Percentiles rank a stretch among this genome's conserved stretches.
phyloP scores from a whole-genome alignment of 1,140 invertebrate species.

The Rhysida immarginata region DNA sequence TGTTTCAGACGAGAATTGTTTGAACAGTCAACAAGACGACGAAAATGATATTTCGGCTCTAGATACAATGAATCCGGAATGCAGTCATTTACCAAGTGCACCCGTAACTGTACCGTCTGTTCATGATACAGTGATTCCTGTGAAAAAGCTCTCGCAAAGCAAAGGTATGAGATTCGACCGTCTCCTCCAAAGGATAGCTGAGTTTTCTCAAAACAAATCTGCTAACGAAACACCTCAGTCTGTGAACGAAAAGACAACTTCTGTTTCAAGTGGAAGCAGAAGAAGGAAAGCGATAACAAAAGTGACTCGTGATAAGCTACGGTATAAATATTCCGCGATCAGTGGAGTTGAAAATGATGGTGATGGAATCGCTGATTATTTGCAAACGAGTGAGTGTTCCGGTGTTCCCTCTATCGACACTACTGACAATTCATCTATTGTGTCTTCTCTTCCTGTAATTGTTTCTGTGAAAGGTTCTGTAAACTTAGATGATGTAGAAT shows the following conservation, averaged over 20 bases:
- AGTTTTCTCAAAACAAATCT: neutral
- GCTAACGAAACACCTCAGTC: neutral
- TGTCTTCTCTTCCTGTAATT: neutral
- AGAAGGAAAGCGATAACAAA: too few relatives aligned
- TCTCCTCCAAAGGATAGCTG: slow-evolving; percentile 1
- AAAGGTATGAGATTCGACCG: neutral
- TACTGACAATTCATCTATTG: neutral
- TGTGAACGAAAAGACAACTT: neutral
- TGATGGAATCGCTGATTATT: too few relatives aligned
- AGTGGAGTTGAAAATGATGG: too few relatives aligned
- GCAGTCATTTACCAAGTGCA: neutral
- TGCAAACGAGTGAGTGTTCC: too few relatives aligned
- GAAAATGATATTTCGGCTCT: neutral
- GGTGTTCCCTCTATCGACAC: too few relatives aligned
- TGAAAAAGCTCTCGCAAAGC: neutral
- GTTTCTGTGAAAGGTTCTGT: neutral
- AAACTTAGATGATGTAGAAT: too few relatives aligned
- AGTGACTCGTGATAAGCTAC: too few relatives aligned
- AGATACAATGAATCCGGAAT: neutral
- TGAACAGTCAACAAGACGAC: too few relatives aligned
- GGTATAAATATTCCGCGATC: too few relatives aligned
- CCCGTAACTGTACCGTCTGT: neutral
- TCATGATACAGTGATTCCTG: neutral
- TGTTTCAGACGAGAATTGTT: too few relatives aligned
- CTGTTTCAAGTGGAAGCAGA: too few relatives aligned